Base-by-base conservation (phyloP, 2,888 invertebrate species). In the Eupsilia transversa region DNA sequence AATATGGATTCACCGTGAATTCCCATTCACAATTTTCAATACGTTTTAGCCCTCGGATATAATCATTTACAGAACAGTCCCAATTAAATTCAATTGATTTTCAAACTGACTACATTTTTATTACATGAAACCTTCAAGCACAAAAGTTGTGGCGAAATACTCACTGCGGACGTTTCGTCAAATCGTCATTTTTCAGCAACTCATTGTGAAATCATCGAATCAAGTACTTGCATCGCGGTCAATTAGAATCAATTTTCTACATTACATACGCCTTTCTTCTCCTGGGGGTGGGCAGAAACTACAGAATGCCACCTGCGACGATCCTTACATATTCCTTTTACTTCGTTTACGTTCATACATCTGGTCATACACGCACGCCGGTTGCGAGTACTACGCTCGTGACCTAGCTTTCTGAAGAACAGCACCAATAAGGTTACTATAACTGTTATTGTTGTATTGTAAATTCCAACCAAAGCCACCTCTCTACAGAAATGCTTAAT, bases 1-100 rank as follows among this genome's bases (percentile, higher is more conserved):
- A 91, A 92, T 91, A 89, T 91, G 90, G 87, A 91, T 88, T 88
- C 87, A 86, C 85, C 85, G 57, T 59, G 60, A 68, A 70, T 79
- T 84, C 61, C n/a, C 64, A 72, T 74, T 74, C 59, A 49, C 67
- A 57, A 72, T 17, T 68, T 33, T 78, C 23, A 0, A 57, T 23
- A 38, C 23, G 3, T 0, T 56, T 38, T 41, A 1, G 12, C 5
- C 27, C 2, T 56, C 20, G 4, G 3, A 30, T 27, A 27, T 23
- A 3, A 30, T 14, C 2, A 41, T 72, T 57, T 3, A n/a, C 9
- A 12, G 5, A 75, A n/a, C 9, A 35, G 14, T 23, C 9, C 12
- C 4, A 30, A 30, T 23, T 12, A 30, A 30, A 43, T 43, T 27
- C 3, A 30, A 30, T 64, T 64, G 7, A 1, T 27, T 66, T 27